phyloP scores from a whole-genome alignment of 1,140 invertebrate genomes.

The Nautilus pompilius region DNA sequence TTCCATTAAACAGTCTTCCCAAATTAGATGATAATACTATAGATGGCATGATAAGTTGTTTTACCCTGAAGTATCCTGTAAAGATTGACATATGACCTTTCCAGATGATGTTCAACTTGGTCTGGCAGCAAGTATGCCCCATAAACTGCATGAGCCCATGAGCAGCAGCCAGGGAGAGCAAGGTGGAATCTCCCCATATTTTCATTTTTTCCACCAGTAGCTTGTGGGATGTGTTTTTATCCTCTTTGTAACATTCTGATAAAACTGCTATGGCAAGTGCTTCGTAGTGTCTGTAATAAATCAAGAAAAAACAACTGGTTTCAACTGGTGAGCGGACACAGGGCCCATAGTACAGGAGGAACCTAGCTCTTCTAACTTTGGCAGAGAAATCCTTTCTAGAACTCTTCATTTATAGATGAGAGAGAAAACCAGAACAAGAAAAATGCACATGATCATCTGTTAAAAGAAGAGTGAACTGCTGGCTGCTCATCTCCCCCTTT shows the following conservation, averaged over 20 bases:
- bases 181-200: slow-evolving; percentile 36
- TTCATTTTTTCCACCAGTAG: slow-evolving; percentile 31
- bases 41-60: too few relatives aligned
- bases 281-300: slow-evolving; percentile 44
- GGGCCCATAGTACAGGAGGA: background rate
- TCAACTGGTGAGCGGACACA: too few relatives aligned
- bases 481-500: too few relatives aligned
- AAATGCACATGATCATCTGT: too few relatives aligned
- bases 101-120: slow-evolving; percentile 50
- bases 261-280: slow-evolving; percentile 41
- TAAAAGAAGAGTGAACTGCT: too few relatives aligned
- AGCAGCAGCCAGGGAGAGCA: slow-evolving; percentile 39
- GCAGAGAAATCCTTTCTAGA: too few relatives aligned
- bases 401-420: too few relatives aligned
- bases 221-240: slow-evolving; percentile 34
- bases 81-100: slow-evolving; percentile 47
- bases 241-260: slow-evolving; percentile 42
- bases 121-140: slow-evolving; percentile 48
- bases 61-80: slow-evolving; percentile 46
- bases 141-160: slow-evolving; percentile 48
- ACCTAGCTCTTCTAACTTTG: too few relatives aligned
- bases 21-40: too few relatives aligned
- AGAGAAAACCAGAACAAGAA: too few relatives aligned
- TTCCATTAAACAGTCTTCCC: too few relatives aligned
- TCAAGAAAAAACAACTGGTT: background rate